Evolutionary conservation across 2,888 invertebrate genomes (phyloP).

Genomic region (Diarsia mendica): DNA sequence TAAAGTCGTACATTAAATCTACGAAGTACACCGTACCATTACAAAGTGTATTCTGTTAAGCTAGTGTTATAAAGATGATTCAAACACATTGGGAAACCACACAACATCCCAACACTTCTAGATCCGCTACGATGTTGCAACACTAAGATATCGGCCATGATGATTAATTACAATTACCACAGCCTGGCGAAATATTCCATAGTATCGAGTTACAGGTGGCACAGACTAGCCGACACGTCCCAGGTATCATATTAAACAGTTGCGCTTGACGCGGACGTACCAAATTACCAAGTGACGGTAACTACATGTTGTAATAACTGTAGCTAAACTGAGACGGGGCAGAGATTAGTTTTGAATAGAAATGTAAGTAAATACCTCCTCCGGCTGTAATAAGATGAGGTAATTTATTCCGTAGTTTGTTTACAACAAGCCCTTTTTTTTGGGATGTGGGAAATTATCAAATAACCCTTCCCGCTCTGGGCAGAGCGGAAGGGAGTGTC

Average conservation of each 20-base stretch:
- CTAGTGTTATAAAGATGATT: neutral
- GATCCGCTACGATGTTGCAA: slow-evolving; percentile 19
- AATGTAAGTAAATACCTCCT: neutral
- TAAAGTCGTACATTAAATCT: neutral
- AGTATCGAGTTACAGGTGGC: slow-evolving; percentile 23
- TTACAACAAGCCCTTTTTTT: too few relatives aligned
- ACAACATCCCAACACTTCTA: slow-evolving; percentile 4
- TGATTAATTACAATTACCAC: slow-evolving; percentile 34
- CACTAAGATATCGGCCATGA: neutral
- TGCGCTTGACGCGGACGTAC: neutral
- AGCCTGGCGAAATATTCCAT: slow-evolving; percentile 10
- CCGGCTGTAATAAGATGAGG: neutral
- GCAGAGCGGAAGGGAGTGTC: too few relatives aligned
- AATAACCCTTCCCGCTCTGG: too few relatives aligned
- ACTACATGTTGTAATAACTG: slow-evolving; percentile 11
- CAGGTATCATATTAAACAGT: slow-evolving; percentile 14
- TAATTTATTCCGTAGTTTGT: too few relatives aligned
- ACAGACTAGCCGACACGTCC: slow-evolving; percentile 4
- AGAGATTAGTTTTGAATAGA: neutral
- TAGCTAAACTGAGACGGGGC: neutral
- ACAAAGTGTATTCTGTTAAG: neutral
- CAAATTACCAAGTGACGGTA: slow-evolving; percentile 4
- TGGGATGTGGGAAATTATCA: too few relatives aligned
- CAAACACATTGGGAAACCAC: neutral
- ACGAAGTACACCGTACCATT: neutral